Evolutionary conservation across 2,113 vertebrate species (phyloP).

Genomic region (Varanus komodoensis): DNA sequence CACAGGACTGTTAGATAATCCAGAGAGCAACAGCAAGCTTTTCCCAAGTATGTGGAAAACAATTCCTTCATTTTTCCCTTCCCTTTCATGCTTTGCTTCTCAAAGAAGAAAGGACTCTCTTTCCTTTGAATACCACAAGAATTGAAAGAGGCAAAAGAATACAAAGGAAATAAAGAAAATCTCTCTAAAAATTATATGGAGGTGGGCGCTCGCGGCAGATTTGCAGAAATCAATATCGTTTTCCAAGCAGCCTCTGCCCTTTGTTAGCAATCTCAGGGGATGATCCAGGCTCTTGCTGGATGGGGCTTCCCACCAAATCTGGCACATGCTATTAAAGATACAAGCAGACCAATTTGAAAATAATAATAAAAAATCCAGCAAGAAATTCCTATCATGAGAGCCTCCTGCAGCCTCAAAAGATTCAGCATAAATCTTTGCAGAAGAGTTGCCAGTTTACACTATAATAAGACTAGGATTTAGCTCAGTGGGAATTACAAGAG

Average conservation of each 20-base stretch:
- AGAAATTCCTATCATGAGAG: not conserved
- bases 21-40: not conserved
- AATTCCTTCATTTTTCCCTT: not conserved
- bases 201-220: too few species aligned
- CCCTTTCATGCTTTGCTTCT: too few species aligned
- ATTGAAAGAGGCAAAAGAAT: not conserved
- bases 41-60: not conserved
- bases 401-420: not conserved
- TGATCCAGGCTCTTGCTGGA: too few species aligned
- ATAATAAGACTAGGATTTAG: not conserved
- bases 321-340: too few species aligned
- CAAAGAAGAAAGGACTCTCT: too few species aligned
- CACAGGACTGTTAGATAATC: not conserved
- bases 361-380: not conserved
- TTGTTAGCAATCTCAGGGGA: not conserved
- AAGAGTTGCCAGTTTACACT: not conserved
- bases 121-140: too few species aligned
- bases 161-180: not conserved
- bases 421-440: not conserved
- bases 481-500: not conserved
- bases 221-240: not conserved
- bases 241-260: not conserved
- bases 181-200: not conserved
- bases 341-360: not conserved
- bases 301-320: not conserved